Conservation (phyloP, 2,888 invertebrate genomes). For the Coecobrya sp. region DNA sequence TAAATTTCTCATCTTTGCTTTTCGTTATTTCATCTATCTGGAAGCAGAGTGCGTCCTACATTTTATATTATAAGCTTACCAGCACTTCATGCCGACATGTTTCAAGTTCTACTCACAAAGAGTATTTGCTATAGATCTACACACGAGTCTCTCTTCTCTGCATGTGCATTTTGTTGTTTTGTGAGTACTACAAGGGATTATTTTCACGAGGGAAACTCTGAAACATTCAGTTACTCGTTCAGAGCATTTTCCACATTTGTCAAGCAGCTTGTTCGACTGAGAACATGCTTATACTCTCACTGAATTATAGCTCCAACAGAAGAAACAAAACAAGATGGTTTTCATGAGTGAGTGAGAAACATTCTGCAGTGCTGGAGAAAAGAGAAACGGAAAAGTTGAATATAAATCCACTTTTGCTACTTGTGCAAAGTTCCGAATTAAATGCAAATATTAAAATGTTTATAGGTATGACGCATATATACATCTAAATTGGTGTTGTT, state of each 20-base stretch:
- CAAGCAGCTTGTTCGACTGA: constrained; percentile 32
- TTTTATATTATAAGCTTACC: not conserved
- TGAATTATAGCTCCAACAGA: not conserved
- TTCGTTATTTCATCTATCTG: not conserved
- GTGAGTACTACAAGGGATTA: constrained; percentile 48
- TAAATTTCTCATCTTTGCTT: constrained; percentile 51
- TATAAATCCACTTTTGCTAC: constrained; percentile 42
- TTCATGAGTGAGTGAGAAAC: constrained; percentile 25
- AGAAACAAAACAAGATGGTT: constrained; percentile 37
- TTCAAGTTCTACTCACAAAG: constrained; percentile 4
- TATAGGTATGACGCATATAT: not conserved
- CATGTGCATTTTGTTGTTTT: not conserved
- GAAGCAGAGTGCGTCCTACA: not conserved
- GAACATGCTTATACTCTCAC: constrained; percentile 12
- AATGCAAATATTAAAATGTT: constrained; percentile 51
- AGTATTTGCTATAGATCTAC: not conserved
- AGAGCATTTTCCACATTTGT: constrained; percentile 52
- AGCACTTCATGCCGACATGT: not conserved
- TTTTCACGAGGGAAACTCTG: constrained; percentile 52
- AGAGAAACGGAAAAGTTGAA: constrained; percentile 40
- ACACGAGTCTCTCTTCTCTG: constrained; percentile 24
- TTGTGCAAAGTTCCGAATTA: constrained; percentile 37
- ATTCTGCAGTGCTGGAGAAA: constrained; percentile 30
- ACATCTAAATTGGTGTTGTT: not conserved
- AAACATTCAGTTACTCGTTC: constrained; percentile 48